Evolutionary conservation across 1,140 invertebrate species (phyloP).

Genomic region (Heliconius hewitsoni): DNA sequence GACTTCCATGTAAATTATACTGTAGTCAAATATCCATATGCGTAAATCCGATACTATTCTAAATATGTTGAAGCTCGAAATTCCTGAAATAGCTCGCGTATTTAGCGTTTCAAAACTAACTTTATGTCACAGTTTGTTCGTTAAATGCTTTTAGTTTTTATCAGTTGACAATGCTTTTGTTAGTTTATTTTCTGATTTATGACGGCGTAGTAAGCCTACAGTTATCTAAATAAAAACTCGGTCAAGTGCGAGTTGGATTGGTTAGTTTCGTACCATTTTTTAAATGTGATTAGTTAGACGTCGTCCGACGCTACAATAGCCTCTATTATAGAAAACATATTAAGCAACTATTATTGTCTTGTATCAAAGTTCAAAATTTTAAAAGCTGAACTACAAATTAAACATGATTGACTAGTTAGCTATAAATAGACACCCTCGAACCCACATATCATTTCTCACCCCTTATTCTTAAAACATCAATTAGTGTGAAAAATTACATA

Average conservation of each 20-base stretch:
- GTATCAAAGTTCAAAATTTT: not conserved
- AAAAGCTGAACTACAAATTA: not conserved
- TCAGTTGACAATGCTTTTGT: not conserved
- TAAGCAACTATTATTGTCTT: not conserved
- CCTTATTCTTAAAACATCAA: not conserved
- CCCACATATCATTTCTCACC: not conserved
- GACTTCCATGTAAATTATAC: not conserved
- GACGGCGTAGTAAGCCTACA: too few relatives aligned
- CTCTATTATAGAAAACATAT: not conserved
- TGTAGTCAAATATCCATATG: not conserved
- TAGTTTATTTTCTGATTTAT: not conserved
- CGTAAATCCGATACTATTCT: not conserved
- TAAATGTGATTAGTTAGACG: too few relatives aligned
- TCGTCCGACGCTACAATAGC: too few relatives aligned
- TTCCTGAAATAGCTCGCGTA: not conserved
- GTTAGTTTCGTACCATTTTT: too few relatives aligned
- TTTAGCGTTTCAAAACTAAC: constrained; percentile 3
- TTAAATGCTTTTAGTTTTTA: not conserved
- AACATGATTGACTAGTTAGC: constrained; percentile 1
- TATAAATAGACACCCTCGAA: not conserved
- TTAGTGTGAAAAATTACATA: constrained; percentile 12
- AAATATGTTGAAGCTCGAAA: not conserved
- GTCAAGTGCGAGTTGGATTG: too few relatives aligned
- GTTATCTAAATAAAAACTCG: too few relatives aligned
- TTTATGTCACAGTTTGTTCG: not conserved